Evolutionary conservation across 2,888 invertebrate genomes (phyloP), one percentile per base, ranked within the genome.

Genomic region (Lasiommata megera): DNA sequence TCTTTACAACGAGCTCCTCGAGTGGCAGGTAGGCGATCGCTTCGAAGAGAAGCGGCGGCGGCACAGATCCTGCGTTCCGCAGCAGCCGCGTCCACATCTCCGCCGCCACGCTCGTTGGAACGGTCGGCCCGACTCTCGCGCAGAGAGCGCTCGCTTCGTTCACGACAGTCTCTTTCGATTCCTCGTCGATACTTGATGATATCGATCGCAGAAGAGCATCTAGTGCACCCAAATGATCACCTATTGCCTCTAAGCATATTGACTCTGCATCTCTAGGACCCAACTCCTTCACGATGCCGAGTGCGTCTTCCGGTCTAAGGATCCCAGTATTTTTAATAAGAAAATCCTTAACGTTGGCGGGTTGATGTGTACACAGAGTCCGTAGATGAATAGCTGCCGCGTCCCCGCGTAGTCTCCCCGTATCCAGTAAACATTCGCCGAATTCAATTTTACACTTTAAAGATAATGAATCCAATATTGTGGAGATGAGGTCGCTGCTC

Each of bases 241-340:
- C 90, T 41, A 74, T 72, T 31, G 86, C 83, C 67, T 90, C 91
- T 34, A 90, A 74, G 58, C 89, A 88, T 17, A 64, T 53, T 17
- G 90, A 81, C 67, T 84, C 88, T 3, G 88, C 88, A 17, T 80
- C 79, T 12, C 58, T 59, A 6, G 79, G 77, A 1, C 79, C 80
- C 37, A 72, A 66, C 55, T 78, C 79, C 28, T 75, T 76, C 38
- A 89, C 78, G 12, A 80, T 70, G 3, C 66, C 65, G 14, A 90
- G 70, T 31, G 90, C 88, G 14, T 84, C 82, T 65, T 90, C 90
- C 9, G 90, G 91, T 0, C 84, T 76, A 7, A 90, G 75, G 29
- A 78, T 63, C 3, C 88, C 84, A 3, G 78, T 71, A 53, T 85
- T 75, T 18, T 77, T 74, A 6, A 60, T 58, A 6, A 91, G 69